phyloP scores from a whole-genome alignment of 1,140 invertebrate species.

The Oncopodura yosiiana region DNA sequence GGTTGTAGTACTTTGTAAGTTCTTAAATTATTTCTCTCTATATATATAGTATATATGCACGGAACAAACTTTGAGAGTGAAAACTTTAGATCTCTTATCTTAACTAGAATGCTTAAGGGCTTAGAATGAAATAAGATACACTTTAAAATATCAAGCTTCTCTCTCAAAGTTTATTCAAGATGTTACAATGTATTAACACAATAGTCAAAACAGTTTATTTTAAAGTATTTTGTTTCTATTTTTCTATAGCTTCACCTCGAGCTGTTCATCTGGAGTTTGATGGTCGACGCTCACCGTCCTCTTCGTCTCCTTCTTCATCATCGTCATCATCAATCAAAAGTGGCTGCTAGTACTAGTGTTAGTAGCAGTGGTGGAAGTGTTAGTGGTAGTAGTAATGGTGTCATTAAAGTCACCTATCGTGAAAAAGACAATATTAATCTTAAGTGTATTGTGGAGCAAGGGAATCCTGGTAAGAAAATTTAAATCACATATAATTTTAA shows the following conservation, averaged over 20 bases:
- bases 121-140: not conserved
- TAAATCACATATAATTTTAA: too few species aligned
- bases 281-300: constrained; percentile 33
- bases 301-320: constrained; percentile 31
- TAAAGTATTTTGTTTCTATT: constrained; percentile 20
- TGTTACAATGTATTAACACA: too few species aligned
- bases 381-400: too few species aligned
- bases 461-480: constrained; percentile 44
- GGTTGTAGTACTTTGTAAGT: constrained; percentile 36
- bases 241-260: constrained; percentile 32
- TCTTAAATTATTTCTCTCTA: not conserved
- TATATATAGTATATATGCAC: constrained; percentile 1
- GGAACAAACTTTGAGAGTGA: not conserved
- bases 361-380: too few species aligned
- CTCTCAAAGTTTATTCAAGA: too few species aligned
- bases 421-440: constrained; percentile 48
- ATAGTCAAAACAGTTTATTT: too few species aligned
- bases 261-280: constrained; percentile 35
- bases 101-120: constrained; percentile 1
- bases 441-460: constrained; percentile 70
- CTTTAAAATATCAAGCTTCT: too few species aligned
- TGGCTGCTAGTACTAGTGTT: too few species aligned
- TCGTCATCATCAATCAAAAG: constrained; percentile 34
- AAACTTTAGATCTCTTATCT: not conserved
- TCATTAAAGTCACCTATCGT: constrained; percentile 37